A percentile compares a stretch with the other conserved stretches of the same genome.
These are phyloP conservation scores for Limosa lapponica DNA, from an alignment of 2,797 vertebrate genomes.

Conservation along the genomic window DNA sequence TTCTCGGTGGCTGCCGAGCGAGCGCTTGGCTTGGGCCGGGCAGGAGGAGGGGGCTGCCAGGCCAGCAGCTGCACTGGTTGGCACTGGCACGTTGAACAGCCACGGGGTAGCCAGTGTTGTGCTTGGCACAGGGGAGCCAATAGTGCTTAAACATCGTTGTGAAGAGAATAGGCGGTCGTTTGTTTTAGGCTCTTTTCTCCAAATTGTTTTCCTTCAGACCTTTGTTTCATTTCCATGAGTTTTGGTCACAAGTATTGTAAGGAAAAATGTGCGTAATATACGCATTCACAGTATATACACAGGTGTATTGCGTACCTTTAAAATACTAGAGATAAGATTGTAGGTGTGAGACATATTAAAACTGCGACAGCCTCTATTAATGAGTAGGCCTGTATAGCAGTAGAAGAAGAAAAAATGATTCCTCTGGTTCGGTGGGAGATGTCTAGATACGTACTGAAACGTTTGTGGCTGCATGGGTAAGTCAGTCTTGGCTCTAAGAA, in stretches of 20 bases:
- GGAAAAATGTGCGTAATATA: background rate
- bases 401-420: background rate
- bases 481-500: background rate
- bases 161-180: conserved; percentile 61
- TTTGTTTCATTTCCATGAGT: background rate
- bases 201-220: background rate
- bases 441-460: background rate
- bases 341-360: background rate
- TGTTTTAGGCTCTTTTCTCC: conserved; percentile 26
- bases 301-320: background rate
- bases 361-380: background rate
- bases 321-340: background rate
- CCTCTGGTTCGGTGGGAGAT: background rate
- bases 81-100: conserved; percentile 78
- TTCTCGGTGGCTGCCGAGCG: conserved; percentile 64
- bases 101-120: conserved; percentile 72
- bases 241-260: background rate
- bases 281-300: background rate
- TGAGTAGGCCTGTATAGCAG: background rate
- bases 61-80: conserved; percentile 84
- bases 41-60: conserved; percentile 71
- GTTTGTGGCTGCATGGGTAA: background rate
- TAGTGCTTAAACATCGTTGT: conserved; percentile 78
- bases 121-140: conserved; percentile 77
- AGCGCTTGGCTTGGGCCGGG: conserved; percentile 77